These are phyloP conservation scores for Patella ulyssiponensis DNA, from an alignment of 2,888 invertebrate species.

Conservation along the genomic window DNA sequence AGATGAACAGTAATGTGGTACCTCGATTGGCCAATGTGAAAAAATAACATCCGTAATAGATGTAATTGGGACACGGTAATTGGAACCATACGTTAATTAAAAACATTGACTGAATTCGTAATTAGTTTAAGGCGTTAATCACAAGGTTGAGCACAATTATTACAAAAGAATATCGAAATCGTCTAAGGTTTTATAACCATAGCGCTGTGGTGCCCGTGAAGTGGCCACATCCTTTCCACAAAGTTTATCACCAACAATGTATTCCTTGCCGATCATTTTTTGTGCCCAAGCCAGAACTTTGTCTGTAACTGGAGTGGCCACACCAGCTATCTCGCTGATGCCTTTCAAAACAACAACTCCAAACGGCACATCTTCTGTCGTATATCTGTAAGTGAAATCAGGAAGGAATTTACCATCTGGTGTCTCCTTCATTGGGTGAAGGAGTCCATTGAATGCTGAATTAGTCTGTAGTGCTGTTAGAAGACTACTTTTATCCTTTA, in stretches of 20 bases:
- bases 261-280: conserved; percentile 53
- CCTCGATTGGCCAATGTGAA: too few relatives aligned
- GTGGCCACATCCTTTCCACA: conserved; percentile 50
- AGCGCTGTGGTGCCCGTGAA: conserved; percentile 56
- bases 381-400: conserved; percentile 55
- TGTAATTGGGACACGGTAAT: too few relatives aligned
- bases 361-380: conserved; percentile 55
- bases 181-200: conserved; percentile 49
- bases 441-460: conserved; percentile 53
- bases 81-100: too few relatives aligned
- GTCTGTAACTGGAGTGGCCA: conserved; percentile 55
- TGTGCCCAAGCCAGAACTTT: conserved; percentile 55
- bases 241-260: conserved; percentile 45
- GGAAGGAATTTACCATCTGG: conserved; percentile 50
- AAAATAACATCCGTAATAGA: too few relatives aligned
- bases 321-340: conserved; percentile 51
- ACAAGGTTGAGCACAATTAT: background rate
- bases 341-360: conserved; percentile 59
- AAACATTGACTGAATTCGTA: too few relatives aligned
- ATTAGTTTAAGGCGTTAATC: too few relatives aligned
- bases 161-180: conserved; percentile 30
- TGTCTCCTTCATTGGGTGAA: conserved; percentile 51
- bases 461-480: conserved; percentile 49
- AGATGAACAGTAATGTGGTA: too few relatives aligned
- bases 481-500: conserved; percentile 43